These are phyloP conservation scores for Cotesia chilonis DNA, from an alignment of 1,140 invertebrate species.

Conservation along the genomic window DNA sequence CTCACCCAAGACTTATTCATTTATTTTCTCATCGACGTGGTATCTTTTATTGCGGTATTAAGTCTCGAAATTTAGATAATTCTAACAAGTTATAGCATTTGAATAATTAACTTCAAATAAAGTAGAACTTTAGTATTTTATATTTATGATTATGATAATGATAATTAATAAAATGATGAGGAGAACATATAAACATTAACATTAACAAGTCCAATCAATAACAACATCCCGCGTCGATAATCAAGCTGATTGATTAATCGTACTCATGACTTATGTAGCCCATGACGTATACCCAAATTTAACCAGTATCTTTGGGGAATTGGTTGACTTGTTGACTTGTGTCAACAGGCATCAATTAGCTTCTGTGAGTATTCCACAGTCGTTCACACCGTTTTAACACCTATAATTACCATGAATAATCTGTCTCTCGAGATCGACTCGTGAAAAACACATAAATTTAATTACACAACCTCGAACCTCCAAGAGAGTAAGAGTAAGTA, in stretches of 20 bases:
- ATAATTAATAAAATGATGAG: not conserved
- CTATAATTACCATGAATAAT: not conserved
- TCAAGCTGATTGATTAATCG: not conserved
- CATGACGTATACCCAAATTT: not conserved
- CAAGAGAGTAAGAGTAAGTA: too few species aligned
- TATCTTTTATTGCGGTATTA: not conserved
- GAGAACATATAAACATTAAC: not conserved
- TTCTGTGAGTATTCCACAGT: conserved; percentile 3
- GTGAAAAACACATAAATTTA: too few species aligned
- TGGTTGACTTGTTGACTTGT: not conserved
- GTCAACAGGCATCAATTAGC: conserved; percentile 3
- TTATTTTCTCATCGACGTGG: not conserved
- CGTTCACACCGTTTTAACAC: not conserved
- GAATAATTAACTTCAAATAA: too few species aligned
- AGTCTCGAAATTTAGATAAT: too few species aligned
- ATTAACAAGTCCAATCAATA: not conserved
- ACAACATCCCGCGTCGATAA: conserved; percentile 19
- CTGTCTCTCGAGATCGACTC: too few species aligned
- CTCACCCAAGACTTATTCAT: not conserved
- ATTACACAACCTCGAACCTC: too few species aligned
- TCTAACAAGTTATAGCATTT: too few species aligned
- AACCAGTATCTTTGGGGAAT: not conserved
- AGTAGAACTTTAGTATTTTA: too few species aligned
- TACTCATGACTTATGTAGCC: not conserved
- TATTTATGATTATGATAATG: too few species aligned